These are phyloP conservation scores for Drosophila fuyamai DNA, from an alignment of 1,140 invertebrate genomes.

Conservation along the genomic window DNA sequence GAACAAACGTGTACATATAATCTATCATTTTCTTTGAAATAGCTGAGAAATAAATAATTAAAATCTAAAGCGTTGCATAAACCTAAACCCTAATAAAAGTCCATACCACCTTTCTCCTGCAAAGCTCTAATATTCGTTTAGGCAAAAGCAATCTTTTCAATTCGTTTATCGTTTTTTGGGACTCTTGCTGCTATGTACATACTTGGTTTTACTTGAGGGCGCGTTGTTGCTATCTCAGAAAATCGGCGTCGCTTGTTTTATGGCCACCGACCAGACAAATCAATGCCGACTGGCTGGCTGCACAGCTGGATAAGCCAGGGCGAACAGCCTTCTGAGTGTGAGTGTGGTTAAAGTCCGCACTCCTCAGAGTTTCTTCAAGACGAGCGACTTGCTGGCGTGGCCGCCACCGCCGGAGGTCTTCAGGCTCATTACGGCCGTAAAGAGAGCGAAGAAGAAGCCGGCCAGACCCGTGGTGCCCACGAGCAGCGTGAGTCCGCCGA, in stretches of 20 bases:
- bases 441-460: slow-evolving; percentile 94
- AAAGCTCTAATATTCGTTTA: not conserved
- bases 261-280: slow-evolving; percentile 12
- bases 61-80: too few relatives aligned
- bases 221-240: slow-evolving; percentile 17
- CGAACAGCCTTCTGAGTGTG: slow-evolving; percentile 34
- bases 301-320: slow-evolving; percentile 7
- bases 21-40: too few relatives aligned
- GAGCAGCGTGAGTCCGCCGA: slow-evolving; percentile 90
- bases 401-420: slow-evolving; percentile 75
- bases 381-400: slow-evolving; percentile 70
- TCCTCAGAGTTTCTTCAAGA: slow-evolving; percentile 73
- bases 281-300: not conserved
- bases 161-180: slow-evolving; percentile 3
- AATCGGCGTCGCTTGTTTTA: slow-evolving; percentile 17
- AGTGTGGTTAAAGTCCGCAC: slow-evolving; percentile 9
- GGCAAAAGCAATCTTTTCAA: slow-evolving; percentile 1
- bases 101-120: too few relatives aligned
- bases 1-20: too few relatives aligned
- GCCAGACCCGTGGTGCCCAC: slow-evolving; percentile 91
- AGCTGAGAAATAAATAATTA: too few relatives aligned
- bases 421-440: slow-evolving; percentile 88
- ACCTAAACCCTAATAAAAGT: too few relatives aligned
- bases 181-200: slow-evolving; percentile 23
- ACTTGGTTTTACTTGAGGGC: slow-evolving; percentile 43